Conservation (phyloP, 2,113 vertebrate genomes). For the Neogobius melanostomus region DNA sequence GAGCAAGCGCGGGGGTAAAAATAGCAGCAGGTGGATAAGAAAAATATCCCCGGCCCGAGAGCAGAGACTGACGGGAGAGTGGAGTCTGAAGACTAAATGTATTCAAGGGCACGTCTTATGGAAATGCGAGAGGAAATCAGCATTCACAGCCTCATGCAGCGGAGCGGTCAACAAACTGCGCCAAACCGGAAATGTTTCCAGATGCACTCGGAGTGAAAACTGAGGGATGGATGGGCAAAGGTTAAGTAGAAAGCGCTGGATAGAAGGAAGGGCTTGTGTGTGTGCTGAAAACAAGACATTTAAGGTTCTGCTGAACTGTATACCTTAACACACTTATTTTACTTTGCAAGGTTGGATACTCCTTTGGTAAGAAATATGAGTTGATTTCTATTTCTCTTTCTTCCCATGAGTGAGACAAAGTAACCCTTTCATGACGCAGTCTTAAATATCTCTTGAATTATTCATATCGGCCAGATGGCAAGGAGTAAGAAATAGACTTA, state of each 20-base stretch:
- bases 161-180: neutral
- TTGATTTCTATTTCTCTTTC: too few relatives aligned
- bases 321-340: too few relatives aligned
- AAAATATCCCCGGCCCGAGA: neutral
- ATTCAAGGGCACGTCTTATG: constrained; percentile 48
- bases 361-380: too few relatives aligned
- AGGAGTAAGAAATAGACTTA: too few relatives aligned
- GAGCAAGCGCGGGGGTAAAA: constrained; percentile 25
- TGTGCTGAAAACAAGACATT: too few relatives aligned
- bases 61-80: neutral
- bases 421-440: too few relatives aligned
- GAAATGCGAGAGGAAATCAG: constrained; percentile 46
- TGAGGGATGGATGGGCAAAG: neutral
- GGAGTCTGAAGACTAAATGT: constrained; percentile 11
- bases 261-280: too few relatives aligned
- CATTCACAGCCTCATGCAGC: constrained; percentile 28
- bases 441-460: too few relatives aligned
- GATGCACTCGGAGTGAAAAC: neutral
- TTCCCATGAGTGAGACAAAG: too few relatives aligned
- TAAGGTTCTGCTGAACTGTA: too few relatives aligned
- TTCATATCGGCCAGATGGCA: too few relatives aligned
- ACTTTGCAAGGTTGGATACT: too few relatives aligned
- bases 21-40: constrained; percentile 29
- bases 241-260: constrained; percentile 1
- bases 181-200: neutral